Base-by-base conservation (phyloP, 2,888 invertebrate species). In the Thereva unica region DNA sequence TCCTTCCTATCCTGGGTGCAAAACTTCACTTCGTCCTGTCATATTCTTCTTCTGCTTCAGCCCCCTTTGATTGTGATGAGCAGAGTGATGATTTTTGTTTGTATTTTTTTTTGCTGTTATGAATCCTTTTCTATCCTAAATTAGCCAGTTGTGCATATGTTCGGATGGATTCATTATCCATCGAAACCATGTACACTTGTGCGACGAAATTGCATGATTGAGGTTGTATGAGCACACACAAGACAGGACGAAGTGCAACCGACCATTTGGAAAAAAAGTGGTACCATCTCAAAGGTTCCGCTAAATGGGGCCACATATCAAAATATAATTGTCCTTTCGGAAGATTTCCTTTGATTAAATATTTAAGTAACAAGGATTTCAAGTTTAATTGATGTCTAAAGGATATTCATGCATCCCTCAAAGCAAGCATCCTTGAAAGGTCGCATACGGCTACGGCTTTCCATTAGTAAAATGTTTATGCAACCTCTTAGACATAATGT, bases 381-480 rank as follows among this genome's bases (percentile, higher is more conserved):
- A 67, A 66, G 67, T 67, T 54, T 69, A 69, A 69, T 69, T 69
- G 69, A 69, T 67, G 67, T 55, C 55, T 45, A 47, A n/a, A 10
- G 23, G 38, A 5, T 53, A 56, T 35, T 23, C 52, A 47, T n/a
- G n/a, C 5, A 47, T 10, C 4, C n/a, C n/a, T n/a, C 5, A 47
- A 47, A n/a, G 47, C n/a, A 47, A 10, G 12, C 3, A 47, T 47
- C 47, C 5, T 47, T 47, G 12, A 47, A 47, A 47, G 47, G 12
- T 47, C 6, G 4, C 23, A 5, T 4, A 37, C n/a, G 41, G 10
- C 44, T n/a, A n/a, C 12, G 38, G 12, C 44, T 42, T 34, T 42
- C 34, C 41, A 35, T 10, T 7, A n/a, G 7, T 49, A 49, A 49
- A 49, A 6, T 12, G 37, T 49, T 47, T 10, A 45, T 34, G 56